Conservation (phyloP, 2,113 vertebrate genomes). For the Amia ocellicauda region DNA sequence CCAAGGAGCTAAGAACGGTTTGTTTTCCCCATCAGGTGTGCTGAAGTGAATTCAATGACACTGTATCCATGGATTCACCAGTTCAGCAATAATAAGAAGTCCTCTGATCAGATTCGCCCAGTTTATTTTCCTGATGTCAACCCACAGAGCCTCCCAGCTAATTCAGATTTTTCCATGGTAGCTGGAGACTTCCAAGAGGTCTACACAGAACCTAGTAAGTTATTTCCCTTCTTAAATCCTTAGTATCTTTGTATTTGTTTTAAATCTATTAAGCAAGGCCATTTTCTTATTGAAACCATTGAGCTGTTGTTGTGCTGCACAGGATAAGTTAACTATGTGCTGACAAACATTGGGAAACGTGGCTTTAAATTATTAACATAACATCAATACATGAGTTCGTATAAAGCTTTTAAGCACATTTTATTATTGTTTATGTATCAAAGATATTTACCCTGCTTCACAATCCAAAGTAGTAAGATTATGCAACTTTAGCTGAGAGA, state of each 20-base stretch:
- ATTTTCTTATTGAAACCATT: no score
- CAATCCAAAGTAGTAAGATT: no score
- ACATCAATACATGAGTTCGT: no score
- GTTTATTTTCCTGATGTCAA: constrained; percentile 92
- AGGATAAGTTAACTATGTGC: no score
- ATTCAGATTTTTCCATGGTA: constrained; percentile 96
- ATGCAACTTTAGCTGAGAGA: no score
- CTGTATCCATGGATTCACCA: constrained; percentile 98
- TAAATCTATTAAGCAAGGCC: constrained; percentile 16
- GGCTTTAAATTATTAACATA: no score
- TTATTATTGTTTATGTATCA: no score
- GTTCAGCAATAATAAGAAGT: constrained; percentile 96
- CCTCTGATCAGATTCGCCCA: constrained; percentile 87
- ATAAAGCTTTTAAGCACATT: no score
- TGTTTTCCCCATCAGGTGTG: constrained; percentile 77
- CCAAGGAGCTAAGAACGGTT: no score
- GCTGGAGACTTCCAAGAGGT: constrained; percentile 97
- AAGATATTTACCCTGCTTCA: no score
- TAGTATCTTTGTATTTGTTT: background rate
- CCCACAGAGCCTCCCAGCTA: constrained; percentile 83
- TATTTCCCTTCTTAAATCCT: constrained; percentile 15
- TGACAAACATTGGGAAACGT: no score
- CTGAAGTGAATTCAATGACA: constrained; percentile 82
- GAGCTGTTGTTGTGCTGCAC: no score
- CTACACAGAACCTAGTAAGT: constrained; percentile 85